Base-by-base conservation (phyloP, 2,113 vertebrate genomes). In the Apteryx owenii region DNA sequence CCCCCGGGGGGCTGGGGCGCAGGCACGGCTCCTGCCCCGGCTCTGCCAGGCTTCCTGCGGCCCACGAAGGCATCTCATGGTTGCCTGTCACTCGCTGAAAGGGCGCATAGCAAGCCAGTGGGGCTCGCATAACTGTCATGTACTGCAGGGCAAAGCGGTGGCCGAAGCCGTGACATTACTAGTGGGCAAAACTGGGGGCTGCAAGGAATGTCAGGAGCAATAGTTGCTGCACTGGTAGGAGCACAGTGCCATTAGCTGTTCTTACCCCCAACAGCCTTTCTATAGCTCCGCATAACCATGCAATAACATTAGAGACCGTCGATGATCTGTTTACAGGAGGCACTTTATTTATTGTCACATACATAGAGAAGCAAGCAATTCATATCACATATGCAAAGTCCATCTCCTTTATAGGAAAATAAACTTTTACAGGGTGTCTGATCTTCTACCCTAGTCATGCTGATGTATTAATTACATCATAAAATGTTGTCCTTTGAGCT, bases 21-120 rank as follows among this genome's bases (percentile, higher is more conserved):
- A 3, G 1, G 21, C 0, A 0, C 8, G 44, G 33, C 44, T 48
- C 51, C 50, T 38, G 36, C 0, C 22, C 21, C n/a, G 31, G 2
- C 28, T 68, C 61, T 4, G 22, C 38, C 1, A 1, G 44, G 33
- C 9, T 14, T n/a, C 77, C 64, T 71, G 75, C 89, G 82, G 42
- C 54, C 51, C 60, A 44, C 46, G 50, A 38, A 33, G 71, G 50
- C 13, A 10, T 48, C 62, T 90, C 71, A 36, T 42, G 85, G 87
- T 46, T 46, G 33, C 54, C 75, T 56, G 70, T 54, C 62, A 58
- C 40, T 85, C 66, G 9, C 42, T 51, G 81, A 88, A 94, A 96
- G 89, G 81, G 80, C 18, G 0, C 83, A 68, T 75, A 93, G 79
- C 10, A 20, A 62, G 88, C 44, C 0, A 1, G 78, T 38, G 0